phyloP scores from a whole-genome alignment of 2,888 invertebrate species.

The Pseudanteris insignis region DNA sequence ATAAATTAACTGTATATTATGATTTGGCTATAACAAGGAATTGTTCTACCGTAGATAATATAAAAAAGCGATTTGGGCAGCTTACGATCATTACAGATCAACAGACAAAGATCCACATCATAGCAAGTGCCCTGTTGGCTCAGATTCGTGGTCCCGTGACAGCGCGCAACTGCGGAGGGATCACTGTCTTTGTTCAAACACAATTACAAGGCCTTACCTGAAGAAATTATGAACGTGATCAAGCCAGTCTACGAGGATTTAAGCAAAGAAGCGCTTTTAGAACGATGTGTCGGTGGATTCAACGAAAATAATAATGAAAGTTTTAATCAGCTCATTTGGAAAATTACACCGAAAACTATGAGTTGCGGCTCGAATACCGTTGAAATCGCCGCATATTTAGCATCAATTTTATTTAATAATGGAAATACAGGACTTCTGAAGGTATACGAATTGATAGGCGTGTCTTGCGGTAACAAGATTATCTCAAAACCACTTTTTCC shows the following conservation, averaged over 20 bases:
- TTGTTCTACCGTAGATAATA: conserved; percentile 3
- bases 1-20: conserved; percentile 11
- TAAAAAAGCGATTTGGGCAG: conserved; percentile 6
- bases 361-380: conserved; percentile 1
- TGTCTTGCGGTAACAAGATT: conserved; percentile 13
- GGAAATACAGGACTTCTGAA: conserved; percentile 35
- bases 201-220: conserved; percentile 12
- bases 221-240: conserved; percentile 17
- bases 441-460: conserved; percentile 2
- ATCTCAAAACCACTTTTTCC: conserved; percentile 1
- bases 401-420: conserved; percentile 46
- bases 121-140: background rate
- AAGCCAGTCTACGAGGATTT: conserved; percentile 26
- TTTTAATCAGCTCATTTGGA: conserved; percentile 29
- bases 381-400: conserved; percentile 6
- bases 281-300: conserved; percentile 31
- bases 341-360: conserved; percentile 8
- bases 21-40: conserved; percentile 6
- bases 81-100: conserved; percentile 7
- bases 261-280: conserved; percentile 14
- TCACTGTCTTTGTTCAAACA: conserved; percentile 7
- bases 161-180: conserved; percentile 13
- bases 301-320: conserved; percentile 32
- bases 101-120: no score
- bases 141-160: conserved; percentile 8